Percentiles rank a stretch among this genome's conserved stretches.
Evolutionary conservation across 1,140 invertebrate genomes (phyloP).

Genomic region (Antheraea pernyi): DNA sequence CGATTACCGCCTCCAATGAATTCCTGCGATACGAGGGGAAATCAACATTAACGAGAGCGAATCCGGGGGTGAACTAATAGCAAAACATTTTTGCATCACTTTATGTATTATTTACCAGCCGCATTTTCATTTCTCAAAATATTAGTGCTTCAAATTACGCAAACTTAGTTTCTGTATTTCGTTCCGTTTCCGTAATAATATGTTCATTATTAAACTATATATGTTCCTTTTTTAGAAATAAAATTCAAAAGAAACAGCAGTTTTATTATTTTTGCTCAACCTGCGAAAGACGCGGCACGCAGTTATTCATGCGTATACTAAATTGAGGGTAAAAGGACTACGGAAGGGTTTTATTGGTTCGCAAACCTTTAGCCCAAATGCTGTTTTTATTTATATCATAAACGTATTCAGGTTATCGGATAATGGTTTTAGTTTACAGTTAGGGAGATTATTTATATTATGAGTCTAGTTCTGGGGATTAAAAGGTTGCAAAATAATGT

Average conservation of each 20-base stretch:
- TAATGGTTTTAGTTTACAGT: background rate
- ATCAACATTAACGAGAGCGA: no score
- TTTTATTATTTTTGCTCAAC: constrained; percentile 1
- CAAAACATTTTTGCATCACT: no score
- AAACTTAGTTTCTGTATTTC: background rate
- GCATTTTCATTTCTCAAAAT: no score
- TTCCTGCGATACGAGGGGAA: no score
- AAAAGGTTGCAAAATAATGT: background rate
- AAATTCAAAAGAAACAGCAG: background rate
- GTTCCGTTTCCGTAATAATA: no score
- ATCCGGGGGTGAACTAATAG: no score
- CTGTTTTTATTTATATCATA: constrained; percentile 4
- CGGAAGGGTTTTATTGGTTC: constrained; percentile 3
- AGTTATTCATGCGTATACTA: constrained; percentile 2
- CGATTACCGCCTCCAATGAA: no score
- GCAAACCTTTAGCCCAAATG: background rate
- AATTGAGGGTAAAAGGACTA: background rate
- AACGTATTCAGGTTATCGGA: background rate
- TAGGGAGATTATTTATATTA: background rate
- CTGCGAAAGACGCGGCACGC: background rate
- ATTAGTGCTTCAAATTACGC: background rate
- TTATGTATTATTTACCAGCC: no score
- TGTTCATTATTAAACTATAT: no score
- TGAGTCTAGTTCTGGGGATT: background rate
- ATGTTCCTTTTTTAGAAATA: background rate